Conservation (phyloP, 2,797 vertebrate species). For the Enteromius anoplus region DNA sequence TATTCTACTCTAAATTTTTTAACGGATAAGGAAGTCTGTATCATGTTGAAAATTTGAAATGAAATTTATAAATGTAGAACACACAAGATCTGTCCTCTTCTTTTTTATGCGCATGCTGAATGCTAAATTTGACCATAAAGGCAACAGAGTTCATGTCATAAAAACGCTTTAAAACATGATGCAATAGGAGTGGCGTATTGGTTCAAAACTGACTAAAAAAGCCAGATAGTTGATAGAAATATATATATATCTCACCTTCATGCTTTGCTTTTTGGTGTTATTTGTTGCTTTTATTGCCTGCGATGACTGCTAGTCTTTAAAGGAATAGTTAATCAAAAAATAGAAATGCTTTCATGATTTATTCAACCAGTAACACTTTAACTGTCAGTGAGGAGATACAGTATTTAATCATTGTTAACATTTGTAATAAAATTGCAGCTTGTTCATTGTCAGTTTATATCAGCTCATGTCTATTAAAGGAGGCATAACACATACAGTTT, state of each 20-base stretch:
- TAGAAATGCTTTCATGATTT: background rate
- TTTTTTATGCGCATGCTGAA: background rate
- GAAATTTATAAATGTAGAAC: background rate
- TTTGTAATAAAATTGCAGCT: background rate
- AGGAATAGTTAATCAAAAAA: background rate
- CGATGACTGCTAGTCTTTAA: background rate
- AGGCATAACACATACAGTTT: too few species aligned
- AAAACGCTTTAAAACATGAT: background rate
- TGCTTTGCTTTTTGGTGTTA: background rate
- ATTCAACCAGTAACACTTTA: background rate
- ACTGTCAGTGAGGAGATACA: background rate
- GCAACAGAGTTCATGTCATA: background rate
- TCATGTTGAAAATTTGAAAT: background rate
- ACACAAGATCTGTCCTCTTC: background rate
- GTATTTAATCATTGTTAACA: background rate
- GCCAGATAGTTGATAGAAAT: background rate
- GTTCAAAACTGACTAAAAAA: background rate
- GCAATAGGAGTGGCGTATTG: background rate
- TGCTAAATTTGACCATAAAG: background rate
- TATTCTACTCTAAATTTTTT: constrained; percentile 3
- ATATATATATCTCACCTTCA: background rate
- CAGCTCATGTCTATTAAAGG: background rate
- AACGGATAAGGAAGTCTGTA: background rate
- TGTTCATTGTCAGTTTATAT: background rate
- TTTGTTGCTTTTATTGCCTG: background rate